These are phyloP conservation scores for Aradophagus sp. DNA, from an alignment of 1,140 invertebrate species.

Conservation along the genomic window DNA sequence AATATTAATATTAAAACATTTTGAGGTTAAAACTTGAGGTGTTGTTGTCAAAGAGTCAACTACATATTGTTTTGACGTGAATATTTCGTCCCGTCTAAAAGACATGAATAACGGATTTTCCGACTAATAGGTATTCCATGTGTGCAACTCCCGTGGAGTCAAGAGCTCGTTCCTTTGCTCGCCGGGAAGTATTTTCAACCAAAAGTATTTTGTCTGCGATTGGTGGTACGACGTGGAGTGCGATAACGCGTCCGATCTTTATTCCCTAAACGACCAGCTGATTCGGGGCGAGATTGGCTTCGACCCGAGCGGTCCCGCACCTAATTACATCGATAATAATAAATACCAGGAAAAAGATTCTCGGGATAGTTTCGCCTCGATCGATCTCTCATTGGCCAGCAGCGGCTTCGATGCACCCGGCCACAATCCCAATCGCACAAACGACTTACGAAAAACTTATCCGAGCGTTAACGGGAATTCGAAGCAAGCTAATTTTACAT, in stretches of 20 bases:
- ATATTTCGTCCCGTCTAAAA: no score
- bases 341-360: constrained; percentile 35
- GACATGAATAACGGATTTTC: no score
- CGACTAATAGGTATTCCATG: constrained; percentile 75
- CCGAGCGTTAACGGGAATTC: constrained; percentile 10
- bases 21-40: no score
- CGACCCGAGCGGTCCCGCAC: constrained; percentile 12
- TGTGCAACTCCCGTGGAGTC: constrained; percentile 75
- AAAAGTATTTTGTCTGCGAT: constrained; percentile 77
- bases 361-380: constrained; percentile 33
- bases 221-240: constrained; percentile 78
- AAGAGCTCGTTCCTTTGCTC: constrained; percentile 77
- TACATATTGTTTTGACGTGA: no score
- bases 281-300: constrained; percentile 31
- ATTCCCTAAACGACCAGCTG: constrained; percentile 69
- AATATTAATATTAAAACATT: no score
- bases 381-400: constrained; percentile 60
- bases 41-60: no score
- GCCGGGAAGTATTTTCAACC: constrained; percentile 77
- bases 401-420: constrained; percentile 45
- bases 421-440: constrained; percentile 29
- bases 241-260: constrained; percentile 68
- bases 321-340: constrained; percentile 34
- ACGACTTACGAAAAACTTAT: constrained; percentile 28
- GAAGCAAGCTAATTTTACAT: constrained; percentile 23